phyloP scores from a whole-genome alignment of 2,888 invertebrate genomes.

The Zootermopsis nevadensis region DNA sequence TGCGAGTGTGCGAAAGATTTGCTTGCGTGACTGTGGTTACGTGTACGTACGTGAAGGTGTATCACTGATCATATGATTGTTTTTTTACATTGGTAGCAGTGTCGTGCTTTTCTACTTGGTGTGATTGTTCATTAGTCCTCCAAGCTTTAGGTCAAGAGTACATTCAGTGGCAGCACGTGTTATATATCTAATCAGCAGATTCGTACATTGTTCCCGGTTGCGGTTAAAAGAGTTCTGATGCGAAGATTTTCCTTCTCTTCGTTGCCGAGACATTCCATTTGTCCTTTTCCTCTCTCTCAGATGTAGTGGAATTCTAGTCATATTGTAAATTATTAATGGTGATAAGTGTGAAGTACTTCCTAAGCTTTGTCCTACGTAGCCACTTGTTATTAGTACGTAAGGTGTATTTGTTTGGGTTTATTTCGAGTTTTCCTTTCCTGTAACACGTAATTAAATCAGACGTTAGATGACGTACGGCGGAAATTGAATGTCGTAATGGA shows the following conservation, averaged over 20 bases:
- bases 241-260: background rate
- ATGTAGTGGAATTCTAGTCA: slow-evolving; percentile 43
- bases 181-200: background rate
- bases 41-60: background rate
- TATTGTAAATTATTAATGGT: slow-evolving; percentile 1
- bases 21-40: background rate
- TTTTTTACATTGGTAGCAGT: slow-evolving; percentile 9
- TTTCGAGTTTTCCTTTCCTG: background rate
- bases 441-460: background rate
- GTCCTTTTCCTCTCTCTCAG: background rate
- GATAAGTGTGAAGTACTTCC: slow-evolving; percentile 17
- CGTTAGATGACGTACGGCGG: background rate
- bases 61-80: slow-evolving; percentile 16
- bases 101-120: slow-evolving; percentile 39
- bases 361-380: slow-evolving; percentile 40
- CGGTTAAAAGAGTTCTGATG: background rate
- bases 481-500: background rate
- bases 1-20: background rate
- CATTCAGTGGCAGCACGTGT: background rate
- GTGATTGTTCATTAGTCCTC: slow-evolving; percentile 5
- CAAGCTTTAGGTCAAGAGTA: background rate
- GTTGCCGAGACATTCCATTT: slow-evolving; percentile 36
- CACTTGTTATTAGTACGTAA: slow-evolving; percentile 47
- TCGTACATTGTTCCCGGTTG: slow-evolving; percentile 2
- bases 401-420: background rate